Conservation (phyloP, 2,797 vertebrate species). For the Malurus leucopterus region DNA sequence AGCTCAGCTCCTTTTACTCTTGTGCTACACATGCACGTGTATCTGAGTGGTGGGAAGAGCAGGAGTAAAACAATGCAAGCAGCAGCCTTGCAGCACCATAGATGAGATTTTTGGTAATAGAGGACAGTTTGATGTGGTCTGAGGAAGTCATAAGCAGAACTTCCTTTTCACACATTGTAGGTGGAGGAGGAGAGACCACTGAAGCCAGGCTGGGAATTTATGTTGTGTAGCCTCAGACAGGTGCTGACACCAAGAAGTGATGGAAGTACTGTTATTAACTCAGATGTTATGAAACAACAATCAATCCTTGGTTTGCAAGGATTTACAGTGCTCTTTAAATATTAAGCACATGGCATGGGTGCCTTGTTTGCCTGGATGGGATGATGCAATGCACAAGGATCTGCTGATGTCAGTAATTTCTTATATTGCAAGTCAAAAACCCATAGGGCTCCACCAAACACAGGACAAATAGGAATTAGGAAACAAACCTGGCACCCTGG, state of each 20-base stretch:
- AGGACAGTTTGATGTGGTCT: neutral
- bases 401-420: slow-evolving; percentile 14
- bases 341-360: neutral
- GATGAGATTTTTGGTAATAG: neutral
- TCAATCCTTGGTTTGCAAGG: neutral
- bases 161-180: neutral
- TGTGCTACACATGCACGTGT: fast-evolving
- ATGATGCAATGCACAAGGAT: slow-evolving; percentile 27
- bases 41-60: neutral
- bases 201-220: neutral
- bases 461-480: neutral
- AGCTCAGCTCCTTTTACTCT: neutral
- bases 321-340: slow-evolving; percentile 21
- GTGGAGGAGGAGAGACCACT: neutral
- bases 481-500: neutral
- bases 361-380: neutral
- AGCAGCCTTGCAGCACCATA: neutral
- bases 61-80: neutral
- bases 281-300: neutral
- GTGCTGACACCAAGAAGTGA: neutral
- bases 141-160: neutral
- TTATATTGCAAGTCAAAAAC: slow-evolving; percentile 7
- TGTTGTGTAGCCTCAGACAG: neutral
- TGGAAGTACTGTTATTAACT: neutral
- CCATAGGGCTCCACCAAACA: neutral